These are phyloP conservation scores for Hippoglossus hippoglossus DNA, from an alignment of 2,797 vertebrate species.

Conservation along the genomic window DNA sequence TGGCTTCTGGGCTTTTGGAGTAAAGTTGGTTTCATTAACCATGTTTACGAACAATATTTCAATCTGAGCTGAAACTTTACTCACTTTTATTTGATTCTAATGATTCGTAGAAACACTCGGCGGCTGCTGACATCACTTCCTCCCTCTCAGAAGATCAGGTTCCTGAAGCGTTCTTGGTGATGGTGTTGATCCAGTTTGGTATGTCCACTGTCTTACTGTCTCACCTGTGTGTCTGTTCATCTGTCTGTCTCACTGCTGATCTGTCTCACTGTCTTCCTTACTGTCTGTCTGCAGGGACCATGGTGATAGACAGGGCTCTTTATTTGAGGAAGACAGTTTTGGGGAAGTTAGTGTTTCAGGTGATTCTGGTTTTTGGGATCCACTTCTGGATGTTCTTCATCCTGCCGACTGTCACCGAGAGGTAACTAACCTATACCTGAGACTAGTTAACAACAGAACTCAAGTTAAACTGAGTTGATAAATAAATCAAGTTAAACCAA, in stretches of 20 bases:
- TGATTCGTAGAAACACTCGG: conserved; percentile 91
- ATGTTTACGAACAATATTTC: background rate
- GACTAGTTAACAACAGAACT: no score
- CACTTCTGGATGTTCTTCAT: conserved; percentile 99
- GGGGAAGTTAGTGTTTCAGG: conserved; percentile 93
- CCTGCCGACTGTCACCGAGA: conserved; percentile 93
- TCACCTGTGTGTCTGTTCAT: background rate
- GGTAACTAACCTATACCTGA: conserved; percentile 74
- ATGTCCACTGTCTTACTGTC: conserved; percentile 44
- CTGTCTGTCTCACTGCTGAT: conserved; percentile 55
- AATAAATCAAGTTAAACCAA: no score
- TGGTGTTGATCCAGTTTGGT: conserved; percentile 97
- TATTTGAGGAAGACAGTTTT: conserved; percentile 77
- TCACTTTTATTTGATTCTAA: background rate
- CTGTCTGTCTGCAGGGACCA: conserved; percentile 84
- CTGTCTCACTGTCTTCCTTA: background rate
- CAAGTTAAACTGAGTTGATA: no score
- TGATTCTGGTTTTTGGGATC: conserved; percentile 96
- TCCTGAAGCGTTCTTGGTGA: conserved; percentile 93
- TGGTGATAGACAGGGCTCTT: conserved; percentile 89
- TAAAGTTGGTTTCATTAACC: conserved; percentile 69
- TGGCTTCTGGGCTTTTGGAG: conserved; percentile 97
- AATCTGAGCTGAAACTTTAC: background rate
- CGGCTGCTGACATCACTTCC: conserved; percentile 95
- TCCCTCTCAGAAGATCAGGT: conserved; percentile 96